phyloP scores from a whole-genome alignment of 2,797 vertebrate species.

The Netta rufina region DNA sequence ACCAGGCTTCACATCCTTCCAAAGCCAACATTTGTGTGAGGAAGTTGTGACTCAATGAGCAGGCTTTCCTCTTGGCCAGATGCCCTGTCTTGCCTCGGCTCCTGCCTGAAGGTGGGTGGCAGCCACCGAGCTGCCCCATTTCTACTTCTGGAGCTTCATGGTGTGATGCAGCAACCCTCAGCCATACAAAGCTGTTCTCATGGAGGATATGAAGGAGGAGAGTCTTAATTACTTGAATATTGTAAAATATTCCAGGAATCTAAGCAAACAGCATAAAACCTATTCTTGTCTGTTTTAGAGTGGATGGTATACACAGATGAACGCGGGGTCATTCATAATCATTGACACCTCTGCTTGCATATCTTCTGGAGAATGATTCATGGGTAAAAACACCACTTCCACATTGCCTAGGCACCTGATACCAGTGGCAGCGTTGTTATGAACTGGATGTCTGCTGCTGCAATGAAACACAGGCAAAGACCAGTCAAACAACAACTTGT shows the following conservation, averaged over 20 bases:
- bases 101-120: background rate
- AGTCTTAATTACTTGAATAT: background rate
- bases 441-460: background rate
- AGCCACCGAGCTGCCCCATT: accelerated
- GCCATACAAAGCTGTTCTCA: accelerated
- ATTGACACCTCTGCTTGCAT: background rate
- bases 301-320: background rate
- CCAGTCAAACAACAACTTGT: background rate
- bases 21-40: accelerated
- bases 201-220: background rate
- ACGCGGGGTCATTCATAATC: accelerated
- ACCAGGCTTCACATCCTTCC: background rate
- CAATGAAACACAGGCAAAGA: background rate
- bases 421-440: accelerated
- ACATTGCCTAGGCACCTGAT: accelerated
- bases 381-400: background rate
- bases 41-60: background rate
- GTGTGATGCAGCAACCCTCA: background rate
- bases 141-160: background rate
- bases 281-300: background rate
- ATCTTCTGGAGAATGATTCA: background rate
- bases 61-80: background rate
- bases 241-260: background rate
- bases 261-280: background rate
- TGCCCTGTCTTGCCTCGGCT: background rate